Conservation (phyloP, 2,888 invertebrate genomes). For the Neoaliturus tenellus region DNA sequence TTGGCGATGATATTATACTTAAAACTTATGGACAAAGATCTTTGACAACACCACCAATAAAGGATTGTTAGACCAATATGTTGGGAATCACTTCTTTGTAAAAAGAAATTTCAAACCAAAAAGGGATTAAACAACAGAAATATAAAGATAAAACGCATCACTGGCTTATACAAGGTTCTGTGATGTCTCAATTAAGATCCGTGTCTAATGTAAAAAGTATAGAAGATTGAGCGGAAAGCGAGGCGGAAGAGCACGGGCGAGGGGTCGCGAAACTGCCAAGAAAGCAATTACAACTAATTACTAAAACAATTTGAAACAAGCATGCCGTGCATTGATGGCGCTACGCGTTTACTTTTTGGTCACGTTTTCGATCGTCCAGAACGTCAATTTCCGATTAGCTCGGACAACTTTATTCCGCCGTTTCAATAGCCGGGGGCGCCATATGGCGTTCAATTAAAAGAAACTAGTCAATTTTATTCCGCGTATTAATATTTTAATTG, state of each 20-base stretch:
- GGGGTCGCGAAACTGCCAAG: conserved; percentile 19
- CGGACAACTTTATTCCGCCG: conserved; percentile 43
- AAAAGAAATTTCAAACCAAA: too few species aligned
- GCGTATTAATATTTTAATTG: conserved; percentile 46
- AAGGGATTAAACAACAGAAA: too few species aligned
- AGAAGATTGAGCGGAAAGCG: neutral
- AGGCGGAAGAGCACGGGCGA: neutral
- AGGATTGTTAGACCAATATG: too few species aligned
- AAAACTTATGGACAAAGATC: too few species aligned
- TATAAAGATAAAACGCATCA: too few species aligned
- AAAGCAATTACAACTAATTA: conserved; percentile 30
- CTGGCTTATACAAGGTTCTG: too few species aligned
- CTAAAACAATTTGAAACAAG: conserved; percentile 18
- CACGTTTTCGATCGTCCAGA: conserved; percentile 38
- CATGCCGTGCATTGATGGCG: conserved; percentile 21
- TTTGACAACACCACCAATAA: too few species aligned
- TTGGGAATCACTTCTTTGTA: too few species aligned
- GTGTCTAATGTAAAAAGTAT: neutral
- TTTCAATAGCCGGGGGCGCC: neutral
- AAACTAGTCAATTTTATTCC: conserved; percentile 30
- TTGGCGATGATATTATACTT: too few species aligned
- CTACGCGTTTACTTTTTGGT: conserved; percentile 37
- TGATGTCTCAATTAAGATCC: neutral
- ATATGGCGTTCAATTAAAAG: conserved; percentile 43
- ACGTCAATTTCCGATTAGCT: conserved; percentile 50